Base-by-base conservation (phyloP, 2,888 invertebrate genomes). In the Drosophila stalkeri region DNA sequence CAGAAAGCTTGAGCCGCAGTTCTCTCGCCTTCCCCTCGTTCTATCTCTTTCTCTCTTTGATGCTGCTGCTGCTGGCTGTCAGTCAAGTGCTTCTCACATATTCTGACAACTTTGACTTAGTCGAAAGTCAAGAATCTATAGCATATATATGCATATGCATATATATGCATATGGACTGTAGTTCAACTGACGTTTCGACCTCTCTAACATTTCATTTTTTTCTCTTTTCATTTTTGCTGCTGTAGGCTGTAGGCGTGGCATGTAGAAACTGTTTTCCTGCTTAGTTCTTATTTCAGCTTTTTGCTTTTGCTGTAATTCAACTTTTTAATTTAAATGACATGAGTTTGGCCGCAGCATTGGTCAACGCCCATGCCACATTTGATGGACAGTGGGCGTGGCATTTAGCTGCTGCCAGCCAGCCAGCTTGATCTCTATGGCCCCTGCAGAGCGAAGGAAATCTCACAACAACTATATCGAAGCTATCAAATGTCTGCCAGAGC, bases 251-350 rank as follows among this genome's bases (percentile, higher is more conserved):
- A 46, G 89, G 75, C 69, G 89, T 83, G 83, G 72, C 81, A 71
- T 68, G 33, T 72, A 64, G 49, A 35, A 37, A 37, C 23, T 68
- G 69, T 63, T 46, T 56, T 64, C 20, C 23, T 16, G 46, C 44
- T 44, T 37, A 18, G 52, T 70, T 70, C 47, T 47, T 46, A n/a
- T 20, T 27, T 18, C 35, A 12, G 74, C 3, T 55, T 75, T 27
- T 63, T 59, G 54, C 16, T 35, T 57, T 20, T 65, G 70, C 76
- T 80, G 72, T 76, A 69, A 56, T 72, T 83, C 68, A 83, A 86
- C 66, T 89, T 89, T 89, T 89, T 89, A 87, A 89, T 87, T 87
- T 87, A 86, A 86, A 86, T 86, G 88, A 86, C 88, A 87, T 82
- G 87, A 82, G 69, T 64, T 64, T 74, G 64, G 57, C 49, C 66